Conservation (phyloP, 2,113 vertebrate genomes). For the Terrapene triunguis region DNA sequence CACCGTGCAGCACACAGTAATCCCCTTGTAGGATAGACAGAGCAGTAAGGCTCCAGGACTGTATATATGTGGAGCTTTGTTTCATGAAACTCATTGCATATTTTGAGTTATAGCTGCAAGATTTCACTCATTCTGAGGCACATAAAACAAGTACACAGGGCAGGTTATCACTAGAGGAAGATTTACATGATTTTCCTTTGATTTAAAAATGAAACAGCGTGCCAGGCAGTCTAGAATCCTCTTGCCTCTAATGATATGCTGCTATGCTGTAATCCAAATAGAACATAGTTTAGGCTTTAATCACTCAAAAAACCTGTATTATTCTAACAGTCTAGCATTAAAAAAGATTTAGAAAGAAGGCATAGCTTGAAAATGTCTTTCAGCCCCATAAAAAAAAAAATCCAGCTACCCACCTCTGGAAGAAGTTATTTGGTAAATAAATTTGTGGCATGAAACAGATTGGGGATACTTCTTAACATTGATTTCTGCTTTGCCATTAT, state of each 20-base stretch:
- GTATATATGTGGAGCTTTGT: not conserved
- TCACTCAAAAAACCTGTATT: not conserved
- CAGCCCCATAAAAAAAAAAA: not conserved
- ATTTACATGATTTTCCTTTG: not conserved
- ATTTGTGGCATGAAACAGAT: not conserved
- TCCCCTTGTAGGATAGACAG: not conserved
- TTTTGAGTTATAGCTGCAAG: not conserved
- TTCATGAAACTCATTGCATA: not conserved
- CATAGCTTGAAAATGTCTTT: not conserved
- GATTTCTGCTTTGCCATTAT: not conserved
- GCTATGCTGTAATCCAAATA: not conserved
- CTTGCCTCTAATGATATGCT: not conserved
- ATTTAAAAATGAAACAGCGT: not conserved
- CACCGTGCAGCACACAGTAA: not conserved
- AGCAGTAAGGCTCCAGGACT: not conserved
- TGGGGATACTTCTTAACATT: not conserved
- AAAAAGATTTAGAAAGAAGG: not conserved
- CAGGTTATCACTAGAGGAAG: not conserved
- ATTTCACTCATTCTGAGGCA: not conserved
- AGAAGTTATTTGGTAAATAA: not conserved
- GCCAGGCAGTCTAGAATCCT: not conserved
- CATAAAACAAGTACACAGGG: not conserved
- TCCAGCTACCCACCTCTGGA: not conserved
- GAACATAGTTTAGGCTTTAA: not conserved
- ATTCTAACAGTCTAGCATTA: not conserved